Base-by-base conservation (phyloP, 2,113 vertebrate species). In the Epinephelus fuscoguttatus region DNA sequence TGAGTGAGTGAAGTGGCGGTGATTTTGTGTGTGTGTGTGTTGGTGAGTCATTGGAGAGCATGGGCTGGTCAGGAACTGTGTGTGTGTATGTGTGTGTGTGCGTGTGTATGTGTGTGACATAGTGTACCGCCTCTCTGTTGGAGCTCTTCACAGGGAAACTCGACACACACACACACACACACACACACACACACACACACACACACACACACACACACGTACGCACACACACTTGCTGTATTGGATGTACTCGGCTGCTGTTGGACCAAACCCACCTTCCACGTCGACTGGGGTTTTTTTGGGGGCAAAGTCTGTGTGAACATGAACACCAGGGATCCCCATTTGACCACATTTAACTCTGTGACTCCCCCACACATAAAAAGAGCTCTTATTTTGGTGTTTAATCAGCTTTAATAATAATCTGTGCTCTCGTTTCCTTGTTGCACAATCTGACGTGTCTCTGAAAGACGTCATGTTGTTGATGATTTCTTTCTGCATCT, bases 41-140 rank as follows among this genome's bases (percentile, higher is more conserved):
- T 78, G 45, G 75, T 85, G 86, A 85, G 77, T 90, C 82, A 90
- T 61, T 75, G 42, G 68, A 85, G 75, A 80, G 83, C 79, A 61
- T 49, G 64, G 71, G 83, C 47, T 83, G 52, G 71, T 64, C 57
- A 64, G 59, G 47, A 21, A 61, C 2, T 5, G 4, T 30, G 21
- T 23, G 70, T 72, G 70, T 59, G 64, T 56, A 37, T 3, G 10
- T 75, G 59, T 60, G 52, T 76, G 62, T 82, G 61, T n/a, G 37
- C n/a, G n/a, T 68, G 56, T 70, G 52, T 61, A 72, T 23, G 64
- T 56, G 52, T 57, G 72, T 78, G 84, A 72, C 55, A 56, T 40
- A 49, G 52, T 40, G 62, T 82, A 52, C 79, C 79, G 67, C 60
- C 63, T 87, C 70, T 21, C 70, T 77, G 75, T 76, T 78, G 82